Evolutionary conservation across 2,888 invertebrate genomes (phyloP).

Genomic region (Netelia fuscicornis): DNA sequence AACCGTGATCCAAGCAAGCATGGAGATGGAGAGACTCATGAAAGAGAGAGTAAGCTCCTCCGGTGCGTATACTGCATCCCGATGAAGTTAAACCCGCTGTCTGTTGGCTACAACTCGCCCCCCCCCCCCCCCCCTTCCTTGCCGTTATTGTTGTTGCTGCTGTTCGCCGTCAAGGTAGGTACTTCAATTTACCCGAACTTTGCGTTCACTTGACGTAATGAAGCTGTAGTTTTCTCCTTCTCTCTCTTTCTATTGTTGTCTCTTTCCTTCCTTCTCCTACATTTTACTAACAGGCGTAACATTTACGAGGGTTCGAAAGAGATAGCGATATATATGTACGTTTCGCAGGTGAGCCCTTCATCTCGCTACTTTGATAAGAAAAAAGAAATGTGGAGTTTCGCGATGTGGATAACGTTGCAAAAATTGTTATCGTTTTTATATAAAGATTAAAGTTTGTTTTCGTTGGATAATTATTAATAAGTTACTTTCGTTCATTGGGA

Average conservation of each 20-base stretch:
- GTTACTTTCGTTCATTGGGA: not conserved
- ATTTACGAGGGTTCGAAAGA: not conserved
- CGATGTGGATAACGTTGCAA: no score
- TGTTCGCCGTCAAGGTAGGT: conserved; percentile 66
- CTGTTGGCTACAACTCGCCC: conserved; percentile 12
- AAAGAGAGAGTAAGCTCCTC: conserved; percentile 37
- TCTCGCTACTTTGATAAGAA: no score
- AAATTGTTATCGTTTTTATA: no score
- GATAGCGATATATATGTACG: no score
- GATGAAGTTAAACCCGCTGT: conserved; percentile 33
- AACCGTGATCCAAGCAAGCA: conserved; percentile 38
- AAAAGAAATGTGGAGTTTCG: no score
- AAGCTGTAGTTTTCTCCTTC: conserved; percentile 62
- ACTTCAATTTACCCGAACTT: conserved; percentile 73
- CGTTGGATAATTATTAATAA: not conserved
- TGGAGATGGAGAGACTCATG: conserved; percentile 23
- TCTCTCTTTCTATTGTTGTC: conserved; percentile 11
- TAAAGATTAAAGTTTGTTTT: not conserved
- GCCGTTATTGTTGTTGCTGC: conserved; percentile 50
- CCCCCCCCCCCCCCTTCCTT: not conserved
- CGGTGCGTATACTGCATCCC: conserved; percentile 21
- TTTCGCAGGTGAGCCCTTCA: no score
- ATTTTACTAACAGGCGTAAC: conserved; percentile 13
- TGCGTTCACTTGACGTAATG: conserved; percentile 73
- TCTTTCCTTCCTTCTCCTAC: conserved; percentile 5